Conservation (phyloP, 1,140 invertebrate species). For the Diuraphis noxia region DNA sequence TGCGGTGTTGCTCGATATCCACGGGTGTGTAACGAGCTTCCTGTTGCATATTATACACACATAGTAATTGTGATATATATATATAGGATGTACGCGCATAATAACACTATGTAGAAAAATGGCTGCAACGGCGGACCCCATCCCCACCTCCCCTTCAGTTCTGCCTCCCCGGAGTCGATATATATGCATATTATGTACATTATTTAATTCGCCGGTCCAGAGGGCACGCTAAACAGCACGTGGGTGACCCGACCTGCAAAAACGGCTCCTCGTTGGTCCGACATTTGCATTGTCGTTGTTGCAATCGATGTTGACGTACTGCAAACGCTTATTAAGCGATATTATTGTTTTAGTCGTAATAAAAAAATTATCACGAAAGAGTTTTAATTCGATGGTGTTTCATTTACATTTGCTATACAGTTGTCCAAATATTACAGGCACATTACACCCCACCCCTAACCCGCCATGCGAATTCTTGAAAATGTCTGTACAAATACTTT, state of each 20-base stretch:
- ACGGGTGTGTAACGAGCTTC: slow-evolving; percentile 49
- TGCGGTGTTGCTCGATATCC: background rate
- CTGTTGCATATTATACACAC: slow-evolving; percentile 11
- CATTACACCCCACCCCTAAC: rapidly evolving
- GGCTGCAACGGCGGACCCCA: background rate
- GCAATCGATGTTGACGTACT: too few species aligned
- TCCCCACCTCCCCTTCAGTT: too few species aligned
- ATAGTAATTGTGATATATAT: background rate
- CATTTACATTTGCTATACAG: background rate
- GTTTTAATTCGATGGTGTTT: background rate
- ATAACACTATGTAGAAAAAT: background rate
- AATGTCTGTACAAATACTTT: too few species aligned
- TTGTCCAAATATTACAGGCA: too few species aligned
- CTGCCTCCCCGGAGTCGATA: background rate
- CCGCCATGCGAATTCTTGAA: too few species aligned
- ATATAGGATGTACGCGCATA: background rate
- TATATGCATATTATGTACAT: too few species aligned
- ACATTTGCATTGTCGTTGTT: background rate
- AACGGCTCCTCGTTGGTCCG: background rate
- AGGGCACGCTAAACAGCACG: too few species aligned
- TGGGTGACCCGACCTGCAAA: background rate
- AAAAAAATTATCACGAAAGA: background rate
- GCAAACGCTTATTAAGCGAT: background rate
- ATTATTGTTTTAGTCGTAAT: background rate
- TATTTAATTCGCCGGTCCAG: background rate